phyloP scores from a whole-genome alignment of 2,113 vertebrate species.

The Daubentonia madagascariensis region DNA sequence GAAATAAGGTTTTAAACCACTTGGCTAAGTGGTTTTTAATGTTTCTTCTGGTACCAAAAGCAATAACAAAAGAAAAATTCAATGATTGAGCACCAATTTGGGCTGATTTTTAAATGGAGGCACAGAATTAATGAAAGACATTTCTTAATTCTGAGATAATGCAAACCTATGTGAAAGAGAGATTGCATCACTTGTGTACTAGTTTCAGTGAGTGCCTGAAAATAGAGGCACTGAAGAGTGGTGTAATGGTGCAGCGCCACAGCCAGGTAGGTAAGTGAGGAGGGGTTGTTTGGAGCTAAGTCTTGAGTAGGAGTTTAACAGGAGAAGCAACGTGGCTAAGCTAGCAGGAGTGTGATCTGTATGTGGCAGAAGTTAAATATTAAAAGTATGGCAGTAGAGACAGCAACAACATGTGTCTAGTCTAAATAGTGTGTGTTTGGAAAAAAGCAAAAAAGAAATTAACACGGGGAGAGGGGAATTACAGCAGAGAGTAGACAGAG shows the following conservation, averaged over 20 bases:
- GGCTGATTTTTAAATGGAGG: background rate
- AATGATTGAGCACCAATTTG: background rate
- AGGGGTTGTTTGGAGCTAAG: background rate
- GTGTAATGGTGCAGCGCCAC: background rate
- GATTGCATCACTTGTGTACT: background rate
- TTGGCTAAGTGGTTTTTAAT: background rate
- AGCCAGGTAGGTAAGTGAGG: background rate
- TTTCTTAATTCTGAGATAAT: background rate
- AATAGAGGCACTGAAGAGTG: background rate
- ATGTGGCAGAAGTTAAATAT: background rate
- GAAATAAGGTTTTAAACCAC: background rate
- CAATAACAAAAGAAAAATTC: background rate
- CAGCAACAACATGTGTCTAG: background rate
- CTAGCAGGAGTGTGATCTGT: background rate
- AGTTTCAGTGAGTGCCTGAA: background rate
- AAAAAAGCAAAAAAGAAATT: background rate
- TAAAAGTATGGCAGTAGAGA: background rate
- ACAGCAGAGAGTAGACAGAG: background rate
- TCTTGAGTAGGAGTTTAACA: background rate
- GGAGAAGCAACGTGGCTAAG: background rate
- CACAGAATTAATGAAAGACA: background rate
- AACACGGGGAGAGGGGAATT: background rate
- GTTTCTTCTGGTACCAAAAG: background rate
- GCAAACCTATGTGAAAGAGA: background rate
- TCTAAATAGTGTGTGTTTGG: background rate